These are phyloP conservation scores for Hypsibius dujardini DNA, from an alignment of 1,140 invertebrate genomes.

Conservation along the genomic window DNA sequence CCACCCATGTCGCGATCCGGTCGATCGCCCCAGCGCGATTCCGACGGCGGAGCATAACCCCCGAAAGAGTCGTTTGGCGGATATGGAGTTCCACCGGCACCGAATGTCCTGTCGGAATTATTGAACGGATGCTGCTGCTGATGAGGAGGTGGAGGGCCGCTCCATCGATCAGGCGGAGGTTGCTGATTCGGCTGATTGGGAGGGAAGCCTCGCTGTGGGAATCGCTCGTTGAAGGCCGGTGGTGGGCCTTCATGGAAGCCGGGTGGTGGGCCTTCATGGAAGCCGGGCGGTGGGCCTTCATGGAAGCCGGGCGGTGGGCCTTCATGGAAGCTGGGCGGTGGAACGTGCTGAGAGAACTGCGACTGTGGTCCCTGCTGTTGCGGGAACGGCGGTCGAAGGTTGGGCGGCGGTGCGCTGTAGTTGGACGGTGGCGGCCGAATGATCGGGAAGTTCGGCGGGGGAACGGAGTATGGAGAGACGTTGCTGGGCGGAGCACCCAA, in stretches of 20 bases:
- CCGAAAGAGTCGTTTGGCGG: too few relatives aligned
- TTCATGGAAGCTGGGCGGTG: neutral
- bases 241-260: too few relatives aligned
- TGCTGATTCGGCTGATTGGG: neutral
- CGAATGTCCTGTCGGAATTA: neutral
- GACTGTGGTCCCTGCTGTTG: too few relatives aligned
- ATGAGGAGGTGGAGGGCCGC: neutral
- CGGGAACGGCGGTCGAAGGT: neutral
- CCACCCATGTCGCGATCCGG: neutral
- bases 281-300: neutral
- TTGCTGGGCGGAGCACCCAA: neutral
- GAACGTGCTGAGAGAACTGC: too few relatives aligned
- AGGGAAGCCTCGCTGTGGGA: neutral
- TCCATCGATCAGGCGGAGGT: neutral
- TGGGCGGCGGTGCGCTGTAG: neutral
- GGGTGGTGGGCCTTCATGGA: neutral
- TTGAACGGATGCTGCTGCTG: neutral
- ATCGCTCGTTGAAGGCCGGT: neutral
- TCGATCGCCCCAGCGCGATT: neutral
- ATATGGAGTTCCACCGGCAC: neutral
- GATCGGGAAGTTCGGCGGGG: neutral
- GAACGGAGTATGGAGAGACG: neutral
- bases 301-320: too few relatives aligned
- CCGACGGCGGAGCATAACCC: too few relatives aligned
- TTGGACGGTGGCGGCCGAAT: neutral